Conservation (phyloP, 2,113 vertebrate genomes). For the Cynoglossus semilaevis region DNA sequence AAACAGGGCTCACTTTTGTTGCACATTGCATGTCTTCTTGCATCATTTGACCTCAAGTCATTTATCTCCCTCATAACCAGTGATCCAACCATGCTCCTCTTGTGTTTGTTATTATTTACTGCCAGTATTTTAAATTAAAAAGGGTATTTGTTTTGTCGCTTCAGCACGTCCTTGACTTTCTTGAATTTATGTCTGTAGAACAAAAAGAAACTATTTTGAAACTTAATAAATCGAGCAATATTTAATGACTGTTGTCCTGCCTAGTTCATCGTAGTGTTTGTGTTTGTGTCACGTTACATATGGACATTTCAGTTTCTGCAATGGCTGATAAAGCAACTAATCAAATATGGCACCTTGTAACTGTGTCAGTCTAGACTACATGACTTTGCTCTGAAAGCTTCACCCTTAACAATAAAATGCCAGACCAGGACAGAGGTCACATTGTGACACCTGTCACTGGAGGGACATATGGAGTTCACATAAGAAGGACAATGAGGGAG, state of each 20-base stretch:
- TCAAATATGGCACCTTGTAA: too few species aligned
- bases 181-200: slow-evolving; percentile 94
- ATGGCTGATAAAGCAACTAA: too few species aligned
- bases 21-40: slow-evolving; percentile 58
- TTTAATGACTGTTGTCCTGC: slow-evolving; percentile 81
- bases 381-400: slow-evolving; percentile 27
- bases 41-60: slow-evolving; percentile 51
- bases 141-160: slow-evolving; percentile 81
- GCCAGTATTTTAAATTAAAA: slow-evolving; percentile 90
- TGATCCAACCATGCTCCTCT: slow-evolving; percentile 50
- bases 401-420: slow-evolving; percentile 41
- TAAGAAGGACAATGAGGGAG: slow-evolving; percentile 61
- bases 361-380: slow-evolving; percentile 73
- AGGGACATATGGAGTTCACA: slow-evolving; percentile 67
- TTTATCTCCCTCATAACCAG: slow-evolving; percentile 37
- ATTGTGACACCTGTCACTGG: slow-evolving; percentile 70
- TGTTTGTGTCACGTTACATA: slow-evolving; percentile 3
- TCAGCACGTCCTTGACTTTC: slow-evolving; percentile 88
- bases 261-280: background rate
- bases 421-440: slow-evolving; percentile 61
- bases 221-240: slow-evolving; percentile 93
- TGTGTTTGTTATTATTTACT: slow-evolving; percentile 49
- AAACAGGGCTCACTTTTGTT: slow-evolving; percentile 38
- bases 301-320: too few species aligned
- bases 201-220: slow-evolving; percentile 97